Base-by-base conservation (phyloP, 1,140 invertebrate genomes). In the Mactra quadrangularis region DNA sequence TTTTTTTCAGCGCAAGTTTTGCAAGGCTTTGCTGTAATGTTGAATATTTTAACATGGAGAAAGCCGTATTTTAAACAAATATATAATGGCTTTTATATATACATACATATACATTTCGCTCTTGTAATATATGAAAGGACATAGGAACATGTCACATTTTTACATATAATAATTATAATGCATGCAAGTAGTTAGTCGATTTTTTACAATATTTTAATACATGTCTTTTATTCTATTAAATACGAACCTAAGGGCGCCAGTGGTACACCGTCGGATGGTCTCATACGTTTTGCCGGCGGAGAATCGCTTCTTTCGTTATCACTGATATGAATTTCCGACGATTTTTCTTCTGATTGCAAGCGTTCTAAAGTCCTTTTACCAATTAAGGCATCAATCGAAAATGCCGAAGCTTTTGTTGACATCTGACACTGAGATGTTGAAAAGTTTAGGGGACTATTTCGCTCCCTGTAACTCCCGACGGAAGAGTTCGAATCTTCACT, bases 321-420 rank as follows among this genome's bases (percentile, higher is more conserved):
- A 62, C 77, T 62, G 68, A 71, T 27, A 59, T 31, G 29, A 41
- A 53, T 57, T 71, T 19, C 55, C 27, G 59, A 47, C 52, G 52
- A 35, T 33, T 59, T 29, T 22, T 50, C 71, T 55, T 53, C 53
- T 3, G 66, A 31, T 17, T 82, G 78, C 38, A 60, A 55, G 22
- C 82, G 55, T 27, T 19, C 77, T 27, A 71, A 60, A 19, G 59
- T 77, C 41, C 50, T 74, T 64, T 83, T 85, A 27, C 88, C 89
- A 47, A 90, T 89, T 55, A 90, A 86, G 25, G 89, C 89, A 25
- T 88, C 89, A 33, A 90, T 90, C 41, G 89, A 90, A 81, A 90
- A 90, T 1, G 89, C 89, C 11, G 88, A 86, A 0, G 89, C 89
- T 81, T 87, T 89, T 3, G 86, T 84, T 13, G 89, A 90, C 31